These are phyloP conservation scores for Tupiocoris notatus DNA, from an alignment of 2,888 invertebrate genomes.

Conservation along the genomic window DNA sequence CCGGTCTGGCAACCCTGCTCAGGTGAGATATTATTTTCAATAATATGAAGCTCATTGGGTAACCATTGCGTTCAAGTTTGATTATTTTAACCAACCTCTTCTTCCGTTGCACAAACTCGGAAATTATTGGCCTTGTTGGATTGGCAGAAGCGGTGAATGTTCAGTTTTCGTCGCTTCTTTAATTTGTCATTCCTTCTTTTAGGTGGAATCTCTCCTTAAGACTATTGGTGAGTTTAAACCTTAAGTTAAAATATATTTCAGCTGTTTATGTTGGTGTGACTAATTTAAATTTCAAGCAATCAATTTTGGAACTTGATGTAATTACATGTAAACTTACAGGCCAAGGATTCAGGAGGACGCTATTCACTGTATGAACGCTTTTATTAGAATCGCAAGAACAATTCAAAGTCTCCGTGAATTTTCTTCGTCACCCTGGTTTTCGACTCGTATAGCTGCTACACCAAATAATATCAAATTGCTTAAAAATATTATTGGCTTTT, in stretches of 20 bases:
- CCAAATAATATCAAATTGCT: no score
- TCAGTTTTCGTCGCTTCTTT: no score
- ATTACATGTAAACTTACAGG: constrained; percentile 1
- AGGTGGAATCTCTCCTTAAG: constrained; percentile 55
- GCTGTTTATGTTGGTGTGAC: no score
- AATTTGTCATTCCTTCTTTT: no score
- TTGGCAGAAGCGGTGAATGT: no score
- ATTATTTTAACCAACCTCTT: neutral
- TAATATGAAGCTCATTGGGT: neutral
- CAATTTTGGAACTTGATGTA: neutral
- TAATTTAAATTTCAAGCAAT: no score
- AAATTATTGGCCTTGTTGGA: neutral
- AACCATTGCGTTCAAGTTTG: neutral
- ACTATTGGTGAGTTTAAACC: constrained; percentile 56
- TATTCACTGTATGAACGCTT: constrained; percentile 14
- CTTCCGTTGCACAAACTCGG: no score
- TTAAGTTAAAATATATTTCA: no score
- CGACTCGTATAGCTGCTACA: no score
- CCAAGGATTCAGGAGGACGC: constrained; percentile 25
- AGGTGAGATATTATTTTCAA: constrained; percentile 50
- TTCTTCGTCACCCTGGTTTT: no score
- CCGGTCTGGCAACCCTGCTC: constrained; percentile 54
- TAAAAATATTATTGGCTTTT: no score
- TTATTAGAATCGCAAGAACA: neutral
- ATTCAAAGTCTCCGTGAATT: no score